These are phyloP conservation scores for Brachionus plicatilis DNA, from an alignment of 1,140 invertebrate genomes.

Conservation along the genomic window DNA sequence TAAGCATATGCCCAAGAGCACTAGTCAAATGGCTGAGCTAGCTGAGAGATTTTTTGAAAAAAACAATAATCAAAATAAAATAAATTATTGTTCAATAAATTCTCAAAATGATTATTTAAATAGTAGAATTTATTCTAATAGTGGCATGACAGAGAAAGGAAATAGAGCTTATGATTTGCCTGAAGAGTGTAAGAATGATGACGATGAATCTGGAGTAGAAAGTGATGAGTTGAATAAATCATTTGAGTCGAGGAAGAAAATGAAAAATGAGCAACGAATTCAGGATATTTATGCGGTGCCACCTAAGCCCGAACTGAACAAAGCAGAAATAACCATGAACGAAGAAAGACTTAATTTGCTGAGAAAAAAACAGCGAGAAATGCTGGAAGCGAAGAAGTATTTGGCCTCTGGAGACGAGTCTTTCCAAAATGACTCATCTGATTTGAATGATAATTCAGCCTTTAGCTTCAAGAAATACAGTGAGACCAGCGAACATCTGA, in stretches of 20 bases:
- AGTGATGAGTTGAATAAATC: constrained; percentile 27
- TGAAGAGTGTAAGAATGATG: not conserved
- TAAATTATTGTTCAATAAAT: not conserved
- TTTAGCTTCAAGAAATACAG: not conserved
- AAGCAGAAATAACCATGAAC: not conserved
- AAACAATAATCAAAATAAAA: not conserved
- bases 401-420: not conserved
- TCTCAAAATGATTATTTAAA: not conserved
- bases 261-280: not conserved
- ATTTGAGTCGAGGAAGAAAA: not conserved
- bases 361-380: constrained; percentile 15
- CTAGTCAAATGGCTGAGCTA: not conserved
- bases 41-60: not conserved
- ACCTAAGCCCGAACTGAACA: not conserved
- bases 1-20: not conserved
- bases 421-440: not conserved
- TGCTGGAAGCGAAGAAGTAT: constrained; percentile 9
- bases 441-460: not conserved
- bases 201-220: constrained; percentile 13
- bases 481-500: constrained; percentile 3
- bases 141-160: not conserved
- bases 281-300: not conserved
- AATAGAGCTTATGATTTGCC: not conserved
- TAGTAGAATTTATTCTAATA: constrained; percentile 12
- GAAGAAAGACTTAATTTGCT: not conserved